Conservation (phyloP, 2,797 vertebrate species). For the Pangasius mekongensis region DNA sequence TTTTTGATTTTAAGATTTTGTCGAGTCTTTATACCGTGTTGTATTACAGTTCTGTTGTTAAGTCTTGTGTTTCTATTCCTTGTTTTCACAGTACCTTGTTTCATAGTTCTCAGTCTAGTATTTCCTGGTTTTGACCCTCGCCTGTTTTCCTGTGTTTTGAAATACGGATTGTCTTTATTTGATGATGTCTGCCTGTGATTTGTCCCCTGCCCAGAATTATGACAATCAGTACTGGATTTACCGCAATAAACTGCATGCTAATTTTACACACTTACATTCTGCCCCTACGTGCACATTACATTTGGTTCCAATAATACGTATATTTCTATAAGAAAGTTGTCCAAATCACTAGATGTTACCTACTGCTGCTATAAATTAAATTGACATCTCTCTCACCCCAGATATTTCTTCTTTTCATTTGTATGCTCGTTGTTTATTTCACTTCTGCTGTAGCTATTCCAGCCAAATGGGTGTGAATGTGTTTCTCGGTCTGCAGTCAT, state of each 20-base stretch:
- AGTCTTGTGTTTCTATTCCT: neutral
- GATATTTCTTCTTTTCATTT: conserved; percentile 9
- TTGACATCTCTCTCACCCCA: neutral
- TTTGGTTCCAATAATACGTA: neutral
- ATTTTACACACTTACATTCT: neutral
- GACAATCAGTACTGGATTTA: neutral
- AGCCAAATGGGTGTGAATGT: conserved; percentile 16
- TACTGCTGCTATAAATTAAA: neutral
- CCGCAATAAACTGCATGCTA: neutral
- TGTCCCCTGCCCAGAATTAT: neutral
- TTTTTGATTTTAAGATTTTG: neutral
- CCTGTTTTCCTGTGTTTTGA: neutral
- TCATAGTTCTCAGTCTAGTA: neutral
- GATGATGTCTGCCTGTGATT: neutral
- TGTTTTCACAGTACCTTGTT: neutral
- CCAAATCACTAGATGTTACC: neutral
- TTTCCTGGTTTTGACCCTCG: neutral
- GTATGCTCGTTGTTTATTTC: conserved; percentile 1
- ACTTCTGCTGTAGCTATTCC: neutral
- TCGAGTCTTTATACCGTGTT: neutral
- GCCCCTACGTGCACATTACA: neutral
- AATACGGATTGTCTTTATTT: neutral
- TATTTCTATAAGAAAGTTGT: neutral
- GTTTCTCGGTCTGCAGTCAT: neutral
- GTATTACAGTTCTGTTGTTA: neutral